These are phyloP conservation scores for Philereme transversata DNA, from an alignment of 2,888 invertebrate species.

Conservation along the genomic window DNA sequence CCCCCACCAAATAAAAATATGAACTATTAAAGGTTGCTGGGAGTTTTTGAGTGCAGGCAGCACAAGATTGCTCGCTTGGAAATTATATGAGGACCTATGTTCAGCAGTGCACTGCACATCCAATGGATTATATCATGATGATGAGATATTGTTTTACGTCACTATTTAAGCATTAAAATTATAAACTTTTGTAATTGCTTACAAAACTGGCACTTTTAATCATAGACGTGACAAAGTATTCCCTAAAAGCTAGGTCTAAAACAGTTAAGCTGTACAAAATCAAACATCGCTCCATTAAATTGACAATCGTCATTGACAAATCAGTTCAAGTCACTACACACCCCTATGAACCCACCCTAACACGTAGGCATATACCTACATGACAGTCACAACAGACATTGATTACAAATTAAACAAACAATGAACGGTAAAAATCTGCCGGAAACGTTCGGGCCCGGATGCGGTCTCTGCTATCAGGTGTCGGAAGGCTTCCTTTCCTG, in stretches of 20 bases:
- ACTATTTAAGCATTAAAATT: neutral
- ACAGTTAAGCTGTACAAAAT: neutral
- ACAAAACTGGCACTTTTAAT: too few relatives aligned
- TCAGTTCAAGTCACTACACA: conserved; percentile 18
- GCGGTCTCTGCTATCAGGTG: conserved; percentile 39
- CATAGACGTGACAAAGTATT: too few relatives aligned
- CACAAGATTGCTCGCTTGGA: too few relatives aligned
- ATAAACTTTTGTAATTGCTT: too few relatives aligned
- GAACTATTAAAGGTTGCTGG: too few relatives aligned
- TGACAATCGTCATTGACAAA: conserved; percentile 9
- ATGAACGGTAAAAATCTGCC: conserved; percentile 34
- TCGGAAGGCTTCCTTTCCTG: conserved; percentile 20
- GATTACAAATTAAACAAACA: conserved; percentile 41
- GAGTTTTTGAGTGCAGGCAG: too few relatives aligned
- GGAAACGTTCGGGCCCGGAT: conserved; percentile 33
- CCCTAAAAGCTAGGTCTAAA: neutral
- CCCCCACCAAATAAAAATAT: too few relatives aligned
- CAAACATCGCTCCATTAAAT: neutral
- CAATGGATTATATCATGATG: too few relatives aligned
- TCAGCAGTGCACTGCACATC: too few relatives aligned
- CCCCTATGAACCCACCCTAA: conserved; percentile 12
- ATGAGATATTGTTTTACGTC: too few relatives aligned
- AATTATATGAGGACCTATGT: too few relatives aligned
- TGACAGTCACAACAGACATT: conserved; percentile 29
- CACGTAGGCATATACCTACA: conserved; percentile 7